Evolutionary conservation across 2,113 vertebrate species (phyloP).

Genomic region (Nipponia nippon): DNA sequence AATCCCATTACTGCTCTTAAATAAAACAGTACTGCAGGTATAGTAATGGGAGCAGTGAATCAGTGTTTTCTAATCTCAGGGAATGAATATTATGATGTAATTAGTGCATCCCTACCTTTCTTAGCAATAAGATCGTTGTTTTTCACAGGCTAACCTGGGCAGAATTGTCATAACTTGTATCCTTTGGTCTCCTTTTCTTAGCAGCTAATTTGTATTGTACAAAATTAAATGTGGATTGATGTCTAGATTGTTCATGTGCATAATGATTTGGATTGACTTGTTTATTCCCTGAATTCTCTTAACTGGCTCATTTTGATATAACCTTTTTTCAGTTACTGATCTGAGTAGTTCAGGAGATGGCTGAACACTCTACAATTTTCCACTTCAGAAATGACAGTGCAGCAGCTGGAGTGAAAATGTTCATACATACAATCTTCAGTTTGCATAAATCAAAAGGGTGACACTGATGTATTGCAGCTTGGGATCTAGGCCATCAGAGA

Average conservation of each 20-base stretch:
- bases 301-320: background rate
- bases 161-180: background rate
- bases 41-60: background rate
- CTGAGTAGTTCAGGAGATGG: background rate
- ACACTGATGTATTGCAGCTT: background rate
- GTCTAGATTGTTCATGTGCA: background rate
- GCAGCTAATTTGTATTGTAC: background rate
- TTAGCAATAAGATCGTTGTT: background rate
- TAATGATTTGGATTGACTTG: background rate
- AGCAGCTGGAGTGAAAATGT: background rate
- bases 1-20: background rate
- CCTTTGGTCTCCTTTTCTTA: background rate
- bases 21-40: background rate
- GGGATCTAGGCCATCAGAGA: background rate
- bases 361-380: background rate
- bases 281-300: background rate
- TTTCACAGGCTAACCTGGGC: background rate
- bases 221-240: background rate
- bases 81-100: background rate
- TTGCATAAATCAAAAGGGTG: background rate
- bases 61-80: background rate
- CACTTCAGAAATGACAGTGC: background rate
- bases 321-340: background rate
- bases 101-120: background rate
- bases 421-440: background rate